These are phyloP conservation scores for Fistularia tabacaria DNA, from an alignment of 2,797 vertebrate species.

Conservation along the genomic window DNA sequence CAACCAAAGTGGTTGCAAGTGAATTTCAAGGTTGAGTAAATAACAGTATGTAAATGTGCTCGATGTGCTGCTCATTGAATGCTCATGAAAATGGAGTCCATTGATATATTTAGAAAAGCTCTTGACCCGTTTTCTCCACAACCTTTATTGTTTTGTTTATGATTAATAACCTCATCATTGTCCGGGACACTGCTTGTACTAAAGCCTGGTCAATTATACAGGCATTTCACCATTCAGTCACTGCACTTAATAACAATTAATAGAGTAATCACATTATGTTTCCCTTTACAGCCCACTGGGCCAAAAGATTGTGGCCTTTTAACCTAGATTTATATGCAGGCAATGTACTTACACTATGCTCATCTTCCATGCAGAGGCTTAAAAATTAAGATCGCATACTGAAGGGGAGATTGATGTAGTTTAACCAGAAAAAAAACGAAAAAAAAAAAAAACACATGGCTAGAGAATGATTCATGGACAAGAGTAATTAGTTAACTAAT, in stretches of 20 bases:
- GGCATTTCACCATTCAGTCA: slow-evolving; percentile 24
- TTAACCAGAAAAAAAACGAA: slow-evolving; percentile 3
- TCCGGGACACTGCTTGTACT: slow-evolving; percentile 44
- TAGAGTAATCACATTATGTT: slow-evolving; percentile 35
- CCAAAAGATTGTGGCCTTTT: slow-evolving; percentile 47
- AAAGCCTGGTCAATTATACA: slow-evolving; percentile 43
- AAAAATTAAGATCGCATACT: slow-evolving; percentile 11
- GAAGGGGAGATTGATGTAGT: slow-evolving; percentile 8
- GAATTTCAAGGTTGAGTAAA: too few species aligned
- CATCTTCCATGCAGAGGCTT: slow-evolving; percentile 3
- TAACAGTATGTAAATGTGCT: too few species aligned
- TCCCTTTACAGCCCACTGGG: slow-evolving; percentile 43
- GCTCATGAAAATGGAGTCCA: too few species aligned
- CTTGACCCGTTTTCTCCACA: too few species aligned
- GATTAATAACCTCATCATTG: slow-evolving; percentile 12
- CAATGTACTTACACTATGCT: slow-evolving; percentile 21
- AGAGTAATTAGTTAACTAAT: slow-evolving; percentile 54
- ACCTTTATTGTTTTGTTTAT: slow-evolving; percentile 29
- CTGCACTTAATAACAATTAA: slow-evolving; percentile 54
- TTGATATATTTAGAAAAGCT: too few species aligned
- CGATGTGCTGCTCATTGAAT: too few species aligned
- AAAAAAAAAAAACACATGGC: slow-evolving; percentile 8
- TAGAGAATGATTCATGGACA: slow-evolving; percentile 53
- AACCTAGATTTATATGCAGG: slow-evolving; percentile 47
- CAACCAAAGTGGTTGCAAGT: too few species aligned